Evolutionary conservation across 2,888 invertebrate species (phyloP).

Genomic region (Deilephila elpenor): DNA sequence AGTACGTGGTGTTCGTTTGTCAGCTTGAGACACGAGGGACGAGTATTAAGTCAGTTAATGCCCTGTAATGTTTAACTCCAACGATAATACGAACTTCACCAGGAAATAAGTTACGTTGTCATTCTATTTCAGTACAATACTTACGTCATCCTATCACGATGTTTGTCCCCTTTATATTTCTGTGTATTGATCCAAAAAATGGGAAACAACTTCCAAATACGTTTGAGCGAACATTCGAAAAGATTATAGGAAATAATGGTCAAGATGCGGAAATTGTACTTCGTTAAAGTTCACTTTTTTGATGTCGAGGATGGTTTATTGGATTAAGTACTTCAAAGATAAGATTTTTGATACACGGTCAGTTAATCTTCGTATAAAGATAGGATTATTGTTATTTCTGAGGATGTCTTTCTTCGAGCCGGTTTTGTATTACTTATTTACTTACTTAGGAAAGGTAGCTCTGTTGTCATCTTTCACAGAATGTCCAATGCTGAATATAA

Average conservation of each 20-base stretch:
- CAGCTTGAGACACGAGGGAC: no score
- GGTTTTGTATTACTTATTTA: not conserved
- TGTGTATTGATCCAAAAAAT: constrained; percentile 5
- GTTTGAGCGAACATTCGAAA: not conserved
- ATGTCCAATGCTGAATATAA: no score
- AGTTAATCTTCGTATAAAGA: not conserved
- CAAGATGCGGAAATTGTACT: constrained; percentile 16
- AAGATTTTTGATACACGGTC: not conserved
- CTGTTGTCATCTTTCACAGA: no score
- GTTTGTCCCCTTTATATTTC: not conserved
- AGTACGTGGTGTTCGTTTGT: no score
- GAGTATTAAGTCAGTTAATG: no score
- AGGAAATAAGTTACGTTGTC: not conserved
- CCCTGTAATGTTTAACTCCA: no score
- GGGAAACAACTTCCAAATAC: not conserved
- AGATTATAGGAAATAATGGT: constrained; percentile 10
- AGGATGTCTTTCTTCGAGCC: not conserved
- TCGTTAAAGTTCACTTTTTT: not conserved
- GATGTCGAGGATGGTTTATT: not conserved
- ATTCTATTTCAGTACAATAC: not conserved
- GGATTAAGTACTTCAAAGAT: not conserved
- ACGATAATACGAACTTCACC: not conserved
- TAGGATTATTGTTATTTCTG: not conserved
- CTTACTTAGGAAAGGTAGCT: no score
- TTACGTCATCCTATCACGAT: not conserved